Evolutionary conservation across 2,113 vertebrate genomes (phyloP).

Genomic region (Symphodus melops): DNA sequence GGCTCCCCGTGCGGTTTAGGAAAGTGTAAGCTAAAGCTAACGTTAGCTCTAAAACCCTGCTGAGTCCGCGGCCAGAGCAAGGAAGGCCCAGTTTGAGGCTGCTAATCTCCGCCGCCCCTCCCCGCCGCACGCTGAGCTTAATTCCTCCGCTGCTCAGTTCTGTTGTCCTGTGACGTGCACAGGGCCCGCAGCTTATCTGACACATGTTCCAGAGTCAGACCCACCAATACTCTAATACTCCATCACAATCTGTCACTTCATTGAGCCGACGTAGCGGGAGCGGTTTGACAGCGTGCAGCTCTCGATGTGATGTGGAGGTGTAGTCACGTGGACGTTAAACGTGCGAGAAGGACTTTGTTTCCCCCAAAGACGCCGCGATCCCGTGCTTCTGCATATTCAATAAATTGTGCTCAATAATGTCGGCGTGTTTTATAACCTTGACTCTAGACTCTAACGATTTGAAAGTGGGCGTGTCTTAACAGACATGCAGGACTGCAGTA

Average conservation of each 20-base stretch:
- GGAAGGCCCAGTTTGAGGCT: slow-evolving; percentile 65
- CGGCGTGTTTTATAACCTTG: too few species aligned
- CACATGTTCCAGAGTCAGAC: slow-evolving; percentile 53
- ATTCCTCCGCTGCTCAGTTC: slow-evolving; percentile 71
- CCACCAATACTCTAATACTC: slow-evolving; percentile 53
- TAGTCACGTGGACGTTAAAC: too few species aligned
- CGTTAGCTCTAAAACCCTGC: slow-evolving; percentile 72
- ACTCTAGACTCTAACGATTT: too few species aligned
- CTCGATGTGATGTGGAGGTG: too few species aligned
- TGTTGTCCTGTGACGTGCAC: slow-evolving; percentile 55
- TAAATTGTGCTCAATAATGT: too few species aligned
- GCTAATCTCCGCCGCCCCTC: slow-evolving; percentile 68
- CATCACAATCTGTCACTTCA: slow-evolving; percentile 56
- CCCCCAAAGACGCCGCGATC: too few species aligned
- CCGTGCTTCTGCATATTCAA: too few species aligned
- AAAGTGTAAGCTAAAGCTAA: slow-evolving; percentile 60
- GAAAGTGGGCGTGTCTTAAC: too few species aligned
- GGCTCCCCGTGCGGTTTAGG: slow-evolving; percentile 21
- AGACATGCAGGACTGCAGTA: too few species aligned
- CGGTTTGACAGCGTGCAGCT: too few species aligned
- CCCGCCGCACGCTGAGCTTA: slow-evolving; percentile 56
- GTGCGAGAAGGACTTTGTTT: too few species aligned
- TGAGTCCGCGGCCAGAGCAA: slow-evolving; percentile 57
- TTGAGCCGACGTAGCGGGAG: slow-evolving; percentile 35
- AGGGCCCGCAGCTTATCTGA: slow-evolving; percentile 59